These are phyloP conservation scores for Prietella phreatophila DNA, from an alignment of 2,113 vertebrate species.

Conservation along the genomic window DNA sequence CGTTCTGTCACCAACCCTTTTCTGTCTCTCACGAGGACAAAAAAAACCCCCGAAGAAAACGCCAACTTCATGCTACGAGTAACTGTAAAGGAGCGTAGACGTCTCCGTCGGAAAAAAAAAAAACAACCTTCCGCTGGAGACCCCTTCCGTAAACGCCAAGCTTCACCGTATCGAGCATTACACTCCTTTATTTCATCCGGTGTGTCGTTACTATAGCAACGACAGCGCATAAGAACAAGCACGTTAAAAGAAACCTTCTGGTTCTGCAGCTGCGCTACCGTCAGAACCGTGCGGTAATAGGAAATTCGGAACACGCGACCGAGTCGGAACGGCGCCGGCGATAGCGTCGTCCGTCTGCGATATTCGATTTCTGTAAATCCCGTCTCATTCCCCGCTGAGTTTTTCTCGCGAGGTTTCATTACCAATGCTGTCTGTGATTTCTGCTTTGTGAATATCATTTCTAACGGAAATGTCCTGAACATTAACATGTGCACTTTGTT, in stretches of 20 bases:
- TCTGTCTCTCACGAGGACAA: neutral
- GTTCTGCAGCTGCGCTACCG: neutral
- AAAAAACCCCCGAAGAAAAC: neutral
- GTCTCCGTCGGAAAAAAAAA: neutral
- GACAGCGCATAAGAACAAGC: neutral
- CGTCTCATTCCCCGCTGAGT: neutral
- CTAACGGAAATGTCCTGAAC: neutral
- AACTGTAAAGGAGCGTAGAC: neutral
- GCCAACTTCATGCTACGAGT: neutral
- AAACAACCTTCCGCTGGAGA: neutral
- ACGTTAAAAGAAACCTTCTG: neutral
- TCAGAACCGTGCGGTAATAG: neutral
- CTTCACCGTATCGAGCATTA: neutral
- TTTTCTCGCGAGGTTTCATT: constrained; percentile 67
- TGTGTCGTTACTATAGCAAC: neutral
- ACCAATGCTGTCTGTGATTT: constrained; percentile 45
- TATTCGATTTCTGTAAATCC: neutral
- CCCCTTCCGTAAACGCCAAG: neutral
- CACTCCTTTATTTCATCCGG: neutral
- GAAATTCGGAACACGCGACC: too few relatives aligned
- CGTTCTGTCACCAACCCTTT: neutral
- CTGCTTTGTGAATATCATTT: constrained; percentile 10
- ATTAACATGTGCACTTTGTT: constrained; percentile 14
- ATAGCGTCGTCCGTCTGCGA: neutral
- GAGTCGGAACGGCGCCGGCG: too few relatives aligned